These are phyloP conservation scores for Eurytoma adleriae DNA, from an alignment of 2,888 invertebrate genomes.

Conservation along the genomic window DNA sequence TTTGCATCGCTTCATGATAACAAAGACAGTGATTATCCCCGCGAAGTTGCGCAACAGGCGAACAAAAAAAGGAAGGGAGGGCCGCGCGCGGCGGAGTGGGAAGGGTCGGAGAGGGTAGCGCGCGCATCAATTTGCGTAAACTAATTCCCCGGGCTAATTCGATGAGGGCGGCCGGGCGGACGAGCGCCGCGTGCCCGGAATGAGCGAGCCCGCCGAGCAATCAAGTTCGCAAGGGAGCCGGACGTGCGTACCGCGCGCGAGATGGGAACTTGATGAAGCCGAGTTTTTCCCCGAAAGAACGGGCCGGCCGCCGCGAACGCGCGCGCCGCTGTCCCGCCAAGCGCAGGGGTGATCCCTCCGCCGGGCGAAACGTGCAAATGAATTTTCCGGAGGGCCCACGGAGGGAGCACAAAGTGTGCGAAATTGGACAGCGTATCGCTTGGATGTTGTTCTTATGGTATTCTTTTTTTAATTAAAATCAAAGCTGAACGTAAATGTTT, in stretches of 20 bases:
- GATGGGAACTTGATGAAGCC: constrained; percentile 39
- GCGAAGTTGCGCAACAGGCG: too few relatives aligned
- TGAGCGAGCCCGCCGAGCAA: constrained; percentile 31
- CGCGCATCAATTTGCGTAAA: constrained; percentile 67
- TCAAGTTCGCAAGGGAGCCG: not conserved
- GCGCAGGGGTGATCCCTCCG: not conserved
- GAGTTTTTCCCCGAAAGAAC: not conserved
- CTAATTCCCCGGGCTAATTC: constrained; percentile 67
- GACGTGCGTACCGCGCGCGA: not conserved
- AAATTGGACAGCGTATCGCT: too few relatives aligned
- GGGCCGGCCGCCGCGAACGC: too few relatives aligned
- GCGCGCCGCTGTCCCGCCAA: not conserved
- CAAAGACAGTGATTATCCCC: too few relatives aligned
- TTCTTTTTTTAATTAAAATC: too few relatives aligned
- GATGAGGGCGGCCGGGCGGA: constrained; percentile 56
- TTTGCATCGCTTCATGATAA: too few relatives aligned
- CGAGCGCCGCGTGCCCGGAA: constrained; percentile 61
- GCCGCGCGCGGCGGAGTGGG: not conserved
- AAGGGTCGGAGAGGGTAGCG: not conserved
- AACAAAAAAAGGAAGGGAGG: not conserved
- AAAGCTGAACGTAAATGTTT: too few relatives aligned
- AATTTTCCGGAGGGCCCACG: not conserved
- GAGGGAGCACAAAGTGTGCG: too few relatives aligned
- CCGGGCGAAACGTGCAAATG: not conserved
- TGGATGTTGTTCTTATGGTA: too few relatives aligned